Base-by-base conservation (phyloP, 2,888 invertebrate species). In the Cephalotes varians region DNA sequence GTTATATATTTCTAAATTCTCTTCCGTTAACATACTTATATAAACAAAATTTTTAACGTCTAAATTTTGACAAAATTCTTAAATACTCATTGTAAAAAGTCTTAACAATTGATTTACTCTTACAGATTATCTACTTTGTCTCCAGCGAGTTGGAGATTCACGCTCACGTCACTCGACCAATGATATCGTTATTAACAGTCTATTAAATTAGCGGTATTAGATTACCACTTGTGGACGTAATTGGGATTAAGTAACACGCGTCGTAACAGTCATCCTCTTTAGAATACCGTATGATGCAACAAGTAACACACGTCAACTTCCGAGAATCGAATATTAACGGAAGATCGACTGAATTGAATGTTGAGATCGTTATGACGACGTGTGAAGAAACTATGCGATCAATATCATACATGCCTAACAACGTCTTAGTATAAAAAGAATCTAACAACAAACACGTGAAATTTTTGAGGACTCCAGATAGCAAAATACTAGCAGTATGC, bases 161-260 rank as follows among this genome's bases (percentile, higher is more conserved):
- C n/a, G n/a, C 10, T 40, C 28, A 5, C 18, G 4, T 54, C 18
- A 56, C 6, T 77, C 21, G 12, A 44, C 12, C 2, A 51, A 65
- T 7, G 25, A 54, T 76, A 5, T 74, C n/a, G 37, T 76, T 51
- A 64, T 64, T 51, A 64, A 64, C n/a, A 76, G 40, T 56, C 69
- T 56, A 40, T 67, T 44, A 64, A 64, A 64, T 76, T 64, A 76
- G 37, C 49, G 10, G 2, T 37, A 76, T 49, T 76, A 67, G 44
- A 77, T n/a, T 44, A 67, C 6, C 31, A 7, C 34, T 51, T 37
- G 6, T 15, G 69, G 28, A 21, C 21, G 25, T 56, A 69, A 77
- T 77, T 67, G 69, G n/a, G 21, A 77, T 77, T 67, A 77, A 77
- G 69, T 67, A 77, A 56, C 21, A 54, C 31, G 54, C 21, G 18